phyloP scores from a whole-genome alignment of 2,113 vertebrate genomes.

The Rhineura floridana region DNA sequence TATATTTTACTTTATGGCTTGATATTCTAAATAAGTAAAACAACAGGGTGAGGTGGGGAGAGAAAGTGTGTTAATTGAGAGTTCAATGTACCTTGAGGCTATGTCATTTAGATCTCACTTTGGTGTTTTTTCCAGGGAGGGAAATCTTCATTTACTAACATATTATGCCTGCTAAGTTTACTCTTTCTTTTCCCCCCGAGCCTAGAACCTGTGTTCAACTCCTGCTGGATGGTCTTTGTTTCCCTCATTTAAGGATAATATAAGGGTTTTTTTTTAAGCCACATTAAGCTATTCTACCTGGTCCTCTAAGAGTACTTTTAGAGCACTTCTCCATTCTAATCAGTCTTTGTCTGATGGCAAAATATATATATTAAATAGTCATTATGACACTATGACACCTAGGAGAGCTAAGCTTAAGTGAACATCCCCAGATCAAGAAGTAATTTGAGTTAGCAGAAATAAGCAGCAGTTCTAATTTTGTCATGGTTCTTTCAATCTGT shows the following conservation, averaged over 20 bases:
- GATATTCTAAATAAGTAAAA: background rate
- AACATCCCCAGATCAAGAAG: constrained; percentile 5
- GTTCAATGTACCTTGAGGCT: constrained; percentile 24
- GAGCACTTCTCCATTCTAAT: background rate
- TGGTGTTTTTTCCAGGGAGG: constrained; percentile 38
- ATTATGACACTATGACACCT: background rate
- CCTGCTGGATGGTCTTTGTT: background rate
- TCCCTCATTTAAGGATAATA: background rate
- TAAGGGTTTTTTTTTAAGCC: background rate
- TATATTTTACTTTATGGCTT: constrained; percentile 22
- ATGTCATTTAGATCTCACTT: constrained; percentile 38
- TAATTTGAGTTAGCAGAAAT: constrained; percentile 13
- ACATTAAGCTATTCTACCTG: background rate
- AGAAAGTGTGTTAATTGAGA: constrained; percentile 29
- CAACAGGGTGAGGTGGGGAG: no score
- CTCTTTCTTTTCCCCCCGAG: background rate
- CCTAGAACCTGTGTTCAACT: background rate
- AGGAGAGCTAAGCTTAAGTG: background rate
- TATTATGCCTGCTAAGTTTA: background rate
- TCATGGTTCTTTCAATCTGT: background rate
- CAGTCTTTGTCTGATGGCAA: background rate
- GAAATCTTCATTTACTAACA: constrained; percentile 24
- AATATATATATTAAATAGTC: background rate
- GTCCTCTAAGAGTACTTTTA: background rate
- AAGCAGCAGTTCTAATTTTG: background rate